phyloP scores from a whole-genome alignment of 2,113 vertebrate species.

The Scopus umbretta region DNA sequence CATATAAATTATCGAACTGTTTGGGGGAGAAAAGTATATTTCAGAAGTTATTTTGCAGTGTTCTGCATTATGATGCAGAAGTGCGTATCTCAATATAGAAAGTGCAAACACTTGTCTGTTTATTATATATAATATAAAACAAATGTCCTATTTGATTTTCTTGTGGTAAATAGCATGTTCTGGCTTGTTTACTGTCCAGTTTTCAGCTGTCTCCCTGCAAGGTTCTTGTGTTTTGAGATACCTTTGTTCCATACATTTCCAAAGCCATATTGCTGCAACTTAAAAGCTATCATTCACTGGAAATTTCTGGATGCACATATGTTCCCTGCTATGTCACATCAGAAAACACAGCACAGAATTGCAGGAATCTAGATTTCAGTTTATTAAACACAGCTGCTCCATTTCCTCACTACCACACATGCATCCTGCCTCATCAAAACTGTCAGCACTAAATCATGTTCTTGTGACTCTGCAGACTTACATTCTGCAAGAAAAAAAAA shows the following conservation, averaged over 20 bases:
- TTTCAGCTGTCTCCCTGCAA: not conserved
- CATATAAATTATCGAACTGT: not conserved
- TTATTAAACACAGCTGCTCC: constrained; percentile 34
- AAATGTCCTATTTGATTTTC: not conserved
- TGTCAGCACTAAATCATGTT: not conserved
- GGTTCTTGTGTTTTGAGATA: not conserved
- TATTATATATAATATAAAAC: not conserved
- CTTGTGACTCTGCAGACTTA: not conserved
- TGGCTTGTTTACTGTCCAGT: not conserved
- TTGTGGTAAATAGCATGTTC: not conserved
- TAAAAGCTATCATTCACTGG: not conserved
- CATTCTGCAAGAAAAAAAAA: not conserved
- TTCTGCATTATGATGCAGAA: not conserved
- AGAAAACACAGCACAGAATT: not conserved
- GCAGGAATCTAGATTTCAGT: not conserved
- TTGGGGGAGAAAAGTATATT: not conserved
- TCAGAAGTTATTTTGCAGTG: not conserved
- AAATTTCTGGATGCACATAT: not conserved
- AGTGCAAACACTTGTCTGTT: not conserved
- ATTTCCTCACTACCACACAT: not conserved
- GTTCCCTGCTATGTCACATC: not conserved
- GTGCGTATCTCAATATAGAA: not conserved
- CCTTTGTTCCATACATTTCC: not conserved
- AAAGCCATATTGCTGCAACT: not conserved
- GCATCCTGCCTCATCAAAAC: not conserved